Evolutionary conservation across 1,140 invertebrate genomes (phyloP), one percentile per base, ranked within the genome.

Genomic region (Hestina assimilis): DNA sequence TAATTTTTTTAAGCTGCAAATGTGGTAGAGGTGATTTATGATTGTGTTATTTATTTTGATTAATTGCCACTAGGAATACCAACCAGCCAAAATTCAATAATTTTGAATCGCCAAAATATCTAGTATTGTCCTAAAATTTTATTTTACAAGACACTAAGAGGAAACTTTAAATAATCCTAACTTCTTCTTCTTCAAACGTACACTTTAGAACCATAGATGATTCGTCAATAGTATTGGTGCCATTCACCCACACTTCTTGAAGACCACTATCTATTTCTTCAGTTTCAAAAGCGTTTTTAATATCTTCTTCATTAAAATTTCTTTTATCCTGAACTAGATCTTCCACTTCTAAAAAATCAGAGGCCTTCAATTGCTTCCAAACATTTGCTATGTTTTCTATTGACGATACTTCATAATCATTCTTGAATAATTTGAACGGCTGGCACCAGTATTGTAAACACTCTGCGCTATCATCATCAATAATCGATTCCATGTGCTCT

Each of bases 371-470:
- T 19, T 68, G 55, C 21, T 69, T 77, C 79, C 72, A 79, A 19
- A 80, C 11, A 19, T 56, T 56, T 15, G 64, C 58, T 31, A 86
- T 75, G 55, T 87, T 55, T 9, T 48, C 46, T 4, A 81, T 33
- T n/a, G 63, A 56, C 0, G 75, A 69, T 0, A 86, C 75, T 53
- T 79, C 69, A 41, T 81, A 77, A 0, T 56, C 28, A 53, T 75
- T 79, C 7, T 38, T 62, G 8, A 72, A 50, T 9, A 45, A 19
- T 51, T 65, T 56, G 41, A 74, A 82, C 0, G 40, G 15, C 47
- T 70, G 54, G 26, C 71, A 54, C 83, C 83, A 88, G 14, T 83
- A 69, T 12, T 79, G 51, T n/a, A 88, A 61, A 7, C 54, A 29
- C 29, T 81, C 52, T 4, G 53, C 42, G 19, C 68, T 71, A 23